Base-by-base conservation (phyloP, 53 echinoderm and acorn worm species). In the Apostichopus leukothele region DNA sequence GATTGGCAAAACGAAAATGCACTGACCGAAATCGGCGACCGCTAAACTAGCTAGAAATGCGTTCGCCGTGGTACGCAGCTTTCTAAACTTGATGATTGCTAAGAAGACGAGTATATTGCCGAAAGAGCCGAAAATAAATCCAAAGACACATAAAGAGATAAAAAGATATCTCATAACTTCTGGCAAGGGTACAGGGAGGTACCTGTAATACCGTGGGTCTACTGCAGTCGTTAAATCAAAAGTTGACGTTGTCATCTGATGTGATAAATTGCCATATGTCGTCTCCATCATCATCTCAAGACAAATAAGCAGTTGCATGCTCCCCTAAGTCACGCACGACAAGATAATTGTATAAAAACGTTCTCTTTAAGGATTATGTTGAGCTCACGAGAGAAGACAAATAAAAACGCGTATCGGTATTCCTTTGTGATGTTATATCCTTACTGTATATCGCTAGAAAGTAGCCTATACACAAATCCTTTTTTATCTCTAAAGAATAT, bases 11-110 rank as follows among this genome's bases (percentile, higher is more conserved):
- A 86, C 71, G 16, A 74, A 18, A 50, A 86, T 50, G 50, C 86
- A 86, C 6, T 71, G 68, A 5, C 86, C 71, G 27, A 86, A 20
- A 73, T 86, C 86, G 19, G 86, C 86, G 16, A 86, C 86, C 14
- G 86, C 86, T 1, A 86, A 53, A 73, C 86, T 86, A 7, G 86
- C 71, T 10, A 86, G 71, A 18, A 86, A 71, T 6, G 86, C 86
- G 55, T 86, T 86, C 12, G 86, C 86, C 18, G 74, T 51, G 14
- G 86, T 86, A 20, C 74, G 23, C n/a, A 76, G 76, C 19, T 76
- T 76, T 19, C 50, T 76, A 20, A 11, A 10, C 5, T 9, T 14
- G 19, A 11, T 5, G 10, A 76, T 76, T 19, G 76, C 23, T 19
- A 76, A 5, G 19, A 76, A 18, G 50, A 76, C 76, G 50, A 76